A percentile compares a stretch with the other conserved stretches of the same genome.
Conservation (phyloP, 2,888 invertebrate genomes). For the Ophion costatus region DNA sequence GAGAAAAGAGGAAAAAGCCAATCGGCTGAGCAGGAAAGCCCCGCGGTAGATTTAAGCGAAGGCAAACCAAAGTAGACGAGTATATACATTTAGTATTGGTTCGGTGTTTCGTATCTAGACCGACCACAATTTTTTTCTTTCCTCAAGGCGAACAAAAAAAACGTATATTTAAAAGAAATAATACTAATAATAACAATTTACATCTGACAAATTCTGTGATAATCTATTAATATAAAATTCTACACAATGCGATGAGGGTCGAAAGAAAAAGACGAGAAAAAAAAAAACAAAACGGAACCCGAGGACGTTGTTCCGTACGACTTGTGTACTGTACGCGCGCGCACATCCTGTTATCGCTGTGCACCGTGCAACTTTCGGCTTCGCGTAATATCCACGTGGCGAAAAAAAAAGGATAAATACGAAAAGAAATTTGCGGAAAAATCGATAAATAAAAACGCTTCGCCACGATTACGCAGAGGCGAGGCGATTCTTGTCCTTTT, state of each 20-base stretch:
- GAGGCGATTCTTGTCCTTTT: too few species aligned
- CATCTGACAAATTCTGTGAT: constrained; percentile 72
- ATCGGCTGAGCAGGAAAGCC: not conserved
- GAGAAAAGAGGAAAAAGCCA: not conserved
- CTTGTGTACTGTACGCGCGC: constrained; percentile 27
- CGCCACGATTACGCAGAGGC: too few species aligned
- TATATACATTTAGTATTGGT: constrained; percentile 23
- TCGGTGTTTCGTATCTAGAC: constrained; percentile 45
- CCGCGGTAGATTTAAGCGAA: not conserved
- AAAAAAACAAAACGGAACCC: constrained; percentile 20
- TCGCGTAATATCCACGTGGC: constrained; percentile 20
- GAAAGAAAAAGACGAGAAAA: constrained; percentile 22
- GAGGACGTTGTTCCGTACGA: constrained; percentile 26
- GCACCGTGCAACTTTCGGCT: constrained; percentile 27
- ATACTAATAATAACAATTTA: constrained; percentile 60
- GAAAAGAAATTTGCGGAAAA: not conserved
- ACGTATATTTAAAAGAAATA: constrained; percentile 13
- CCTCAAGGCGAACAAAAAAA: constrained; percentile 29
- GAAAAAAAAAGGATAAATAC: not conserved
- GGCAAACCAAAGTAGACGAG: constrained; percentile 14
- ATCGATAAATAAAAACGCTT: too few species aligned
- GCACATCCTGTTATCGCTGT: constrained; percentile 25
- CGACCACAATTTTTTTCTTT: constrained; percentile 42
- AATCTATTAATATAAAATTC: constrained; percentile 63
- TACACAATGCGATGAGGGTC: constrained; percentile 33